phyloP scores from a whole-genome alignment of 1,140 invertebrate species.

The Phocides pigmalion region DNA sequence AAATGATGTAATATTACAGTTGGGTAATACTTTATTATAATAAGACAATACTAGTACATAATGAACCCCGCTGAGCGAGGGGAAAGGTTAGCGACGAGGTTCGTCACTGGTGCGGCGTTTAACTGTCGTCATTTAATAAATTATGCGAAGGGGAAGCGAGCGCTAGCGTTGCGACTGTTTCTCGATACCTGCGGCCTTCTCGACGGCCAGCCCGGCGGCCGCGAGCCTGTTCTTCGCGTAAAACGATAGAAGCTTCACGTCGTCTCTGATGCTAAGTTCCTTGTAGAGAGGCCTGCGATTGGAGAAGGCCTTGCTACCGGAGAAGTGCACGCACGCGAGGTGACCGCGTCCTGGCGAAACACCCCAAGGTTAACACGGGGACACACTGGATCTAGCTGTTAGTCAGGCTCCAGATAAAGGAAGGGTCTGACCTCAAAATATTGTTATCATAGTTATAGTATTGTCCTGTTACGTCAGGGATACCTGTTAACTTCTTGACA shows the following conservation, averaged over 20 bases:
- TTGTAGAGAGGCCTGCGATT: constrained; percentile 88
- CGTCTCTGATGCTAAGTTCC: constrained; percentile 86
- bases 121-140: constrained; percentile 58
- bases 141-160: constrained; percentile 73
- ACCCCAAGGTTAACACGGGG: constrained; percentile 68
- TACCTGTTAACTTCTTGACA: constrained; percentile 86
- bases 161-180: constrained; percentile 60
- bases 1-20: no score
- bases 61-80: no score
- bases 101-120: constrained; percentile 47
- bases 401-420: constrained; percentile 44
- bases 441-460: constrained; percentile 21
- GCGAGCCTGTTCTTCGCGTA: constrained; percentile 89
- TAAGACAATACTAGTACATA: no score
- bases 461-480: constrained; percentile 42
- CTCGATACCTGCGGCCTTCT: constrained; percentile 78
- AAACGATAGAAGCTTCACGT: constrained; percentile 90
- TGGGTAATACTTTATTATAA: no score
- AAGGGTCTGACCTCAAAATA: constrained; percentile 26
- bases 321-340: constrained; percentile 91
- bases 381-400: constrained; percentile 64
- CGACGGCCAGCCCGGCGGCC: constrained; percentile 82
- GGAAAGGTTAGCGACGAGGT: constrained; percentile 40
- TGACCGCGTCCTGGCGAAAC: constrained; percentile 86
- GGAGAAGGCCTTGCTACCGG: constrained; percentile 90